Evolutionary conservation across 2,888 invertebrate genomes (phyloP), one percentile per base, ranked within the genome.

Genomic region (Trachelus iudaicus): DNA sequence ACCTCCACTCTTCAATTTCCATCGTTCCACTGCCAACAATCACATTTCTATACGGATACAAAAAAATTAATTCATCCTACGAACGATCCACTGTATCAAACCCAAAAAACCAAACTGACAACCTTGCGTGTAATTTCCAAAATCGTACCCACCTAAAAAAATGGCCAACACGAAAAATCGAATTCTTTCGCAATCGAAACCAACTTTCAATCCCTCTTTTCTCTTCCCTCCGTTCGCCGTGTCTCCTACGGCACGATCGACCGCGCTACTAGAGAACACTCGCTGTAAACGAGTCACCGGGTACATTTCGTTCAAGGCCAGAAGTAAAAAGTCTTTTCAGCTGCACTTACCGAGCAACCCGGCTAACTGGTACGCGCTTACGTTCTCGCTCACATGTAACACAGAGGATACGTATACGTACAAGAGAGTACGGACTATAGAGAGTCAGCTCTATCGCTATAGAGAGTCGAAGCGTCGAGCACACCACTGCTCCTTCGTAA

Each of bases 291-390:
- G 87, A 87, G 87, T 89, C 88, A 88, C 89, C 90, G 90, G 90
- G 89, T 90, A 90, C 89, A 90, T 90, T 90, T 90, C 89, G 89
- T 89, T 91, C 90, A 91, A 91, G 91, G 91, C 89, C 89, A 87
- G 85, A 90, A 86, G 89, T 90, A 90, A 91, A 91, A 90, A 90
- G 89, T 88, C 89, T 91, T 91, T 90, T 90, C 87, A 88, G 86
- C 87, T 89, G 85, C 87, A 88, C 85, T 86, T 86, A 86, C 85
- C 73, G 86, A 85, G 85, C 84, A 78, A 80, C 74, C 69, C 75
- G 77, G 37, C 73, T 77, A 74, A 69, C 73, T 79, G 78, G 69
- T 73, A 71, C 71, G 71, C 71, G 15, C 71, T 71, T 15, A 71
- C 71, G 73, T 34, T 34, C 73, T 33, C 69, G 76, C 83, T 79